Evolutionary conservation across 2,888 invertebrate genomes (phyloP), one percentile per base, ranked within the genome.

Genomic region (Nomada fabriciana): DNA sequence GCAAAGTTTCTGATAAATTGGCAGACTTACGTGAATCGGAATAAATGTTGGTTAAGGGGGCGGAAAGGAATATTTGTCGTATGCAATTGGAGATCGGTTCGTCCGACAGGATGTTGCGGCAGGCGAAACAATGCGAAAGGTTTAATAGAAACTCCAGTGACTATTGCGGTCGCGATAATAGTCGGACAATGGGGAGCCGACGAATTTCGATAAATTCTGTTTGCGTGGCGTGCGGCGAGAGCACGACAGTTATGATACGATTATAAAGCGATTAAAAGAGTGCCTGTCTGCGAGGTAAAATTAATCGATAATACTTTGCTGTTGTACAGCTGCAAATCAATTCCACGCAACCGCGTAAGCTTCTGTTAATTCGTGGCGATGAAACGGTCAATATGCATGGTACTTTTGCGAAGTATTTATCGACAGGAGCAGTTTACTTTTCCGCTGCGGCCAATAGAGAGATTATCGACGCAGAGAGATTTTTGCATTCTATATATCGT

Each of bases 191-290:
- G 67, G 72, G n/a, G 20, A 53, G 29, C 36, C 60, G 63, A 80
- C 57, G 36, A 53, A 71, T 76, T 76, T 70, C 81, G 3, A 81
- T 82, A 68, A 76, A 82, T 76, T 57, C 60, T 53, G 52, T 67
- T 59, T 25, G 63, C 52, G 18, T 20, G 75, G 63, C 68, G 25
- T 43, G 60, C 36, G 60, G 52, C 23, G 52, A n/a, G 52, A 55
- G 25, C 50, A 9, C n/a, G 82, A 68, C 71, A 52, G 68, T 82
- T 76, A 82, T 82, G 68, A 50, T n/a, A 18, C 57, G 67, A 81
- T 81, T 71, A 73, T 80, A 80, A 72, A 70, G 36, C 73, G 68
- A 80, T 80, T 65, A 81, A 80, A 81, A 74, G 69, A 55, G 75
- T 57, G 53, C 52, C 20, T n/a, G 15, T 25, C 47, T 11, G 29